Base-by-base conservation (phyloP, 2,113 vertebrate species). In the Tympanuchus pallidicinctus region DNA sequence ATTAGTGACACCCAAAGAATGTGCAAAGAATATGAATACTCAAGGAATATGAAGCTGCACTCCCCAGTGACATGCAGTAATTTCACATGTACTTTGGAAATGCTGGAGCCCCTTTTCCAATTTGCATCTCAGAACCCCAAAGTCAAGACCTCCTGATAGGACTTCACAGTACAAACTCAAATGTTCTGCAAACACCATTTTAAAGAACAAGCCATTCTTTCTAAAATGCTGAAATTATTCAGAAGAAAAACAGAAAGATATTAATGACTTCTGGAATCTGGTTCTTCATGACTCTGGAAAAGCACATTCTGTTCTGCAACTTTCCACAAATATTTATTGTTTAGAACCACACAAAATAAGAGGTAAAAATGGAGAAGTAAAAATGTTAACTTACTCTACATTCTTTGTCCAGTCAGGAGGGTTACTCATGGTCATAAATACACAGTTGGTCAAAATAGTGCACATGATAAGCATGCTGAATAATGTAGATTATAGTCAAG, bases 361-460 rank as follows among this genome's bases (percentile, higher is more conserved):
- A 36, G 0, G 0, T 63, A 38, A 87, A 86, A 91, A 64, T 48
- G 19, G 72, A 73, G 28, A 61, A 82, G 36, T 36, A 90, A 94
- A 83, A 92, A 61, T 54, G 30, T 84, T 67, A 94, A 99, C 99
- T 99, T 98, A 99, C 99, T 99, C 99, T 83, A 99, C 98, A 98
- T 99, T 99, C 97, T 99, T 99, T 96, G 99, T 99, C 99, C 99
- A 99, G 82, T 98, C 98, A 13, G 98, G 98, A 82, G 99, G 99
- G 83, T 99, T 99, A 20, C 99, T 99, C 99, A 99, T 98, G 90
- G 99, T 99, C 99, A 99, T 99, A 98, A 99, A 99, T 96, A 99
- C 99, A 71, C 99, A 99, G 98, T 99, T 99, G 98, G 99, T 99
- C 98, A 99, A 98, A 98, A 99, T 99, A 98, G 99, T 99, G 98